Conservation (phyloP, 1,140 invertebrate genomes). For the Physella acuta region DNA sequence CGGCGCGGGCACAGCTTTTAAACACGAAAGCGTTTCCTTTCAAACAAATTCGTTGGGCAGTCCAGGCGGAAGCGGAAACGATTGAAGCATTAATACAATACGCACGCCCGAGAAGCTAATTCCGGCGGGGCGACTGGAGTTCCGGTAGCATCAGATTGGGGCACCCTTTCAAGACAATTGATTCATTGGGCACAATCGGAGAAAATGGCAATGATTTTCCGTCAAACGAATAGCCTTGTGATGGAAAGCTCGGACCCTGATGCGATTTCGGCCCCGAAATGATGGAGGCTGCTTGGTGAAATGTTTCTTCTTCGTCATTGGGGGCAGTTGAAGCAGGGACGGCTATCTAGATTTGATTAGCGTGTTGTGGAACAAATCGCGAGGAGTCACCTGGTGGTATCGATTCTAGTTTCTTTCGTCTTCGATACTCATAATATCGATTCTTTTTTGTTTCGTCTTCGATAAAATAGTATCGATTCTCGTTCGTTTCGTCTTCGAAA, state of each 20-base stretch:
- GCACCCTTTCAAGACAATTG: slow-evolving; percentile 29
- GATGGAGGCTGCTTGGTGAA: slow-evolving; percentile 11
- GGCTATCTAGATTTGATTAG: slow-evolving; percentile 2
- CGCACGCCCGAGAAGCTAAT: slow-evolving; percentile 28
- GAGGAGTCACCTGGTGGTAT: no score
- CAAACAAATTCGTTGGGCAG: slow-evolving; percentile 22
- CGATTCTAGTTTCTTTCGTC: no score
- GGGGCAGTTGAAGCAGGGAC: background rate
- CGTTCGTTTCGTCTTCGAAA: no score
- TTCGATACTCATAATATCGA: no score
- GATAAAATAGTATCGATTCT: no score
- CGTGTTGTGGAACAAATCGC: background rate
- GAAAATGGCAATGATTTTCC: slow-evolving; percentile 26
- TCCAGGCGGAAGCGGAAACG: slow-evolving; percentile 27
- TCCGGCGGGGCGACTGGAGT: slow-evolving; percentile 16
- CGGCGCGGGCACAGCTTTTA: slow-evolving; percentile 25
- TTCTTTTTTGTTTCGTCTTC: no score
- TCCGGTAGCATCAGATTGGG: slow-evolving; percentile 24
- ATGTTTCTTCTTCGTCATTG: slow-evolving; percentile 18
- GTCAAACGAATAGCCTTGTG: slow-evolving; percentile 24
- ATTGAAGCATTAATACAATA: slow-evolving; percentile 30
- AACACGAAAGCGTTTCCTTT: slow-evolving; percentile 28
- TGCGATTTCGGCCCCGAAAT: slow-evolving; percentile 17
- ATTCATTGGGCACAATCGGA: slow-evolving; percentile 27
- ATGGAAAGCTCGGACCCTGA: slow-evolving; percentile 21